Percentiles rank a stretch among this genome's conserved stretches.
Conservation (phyloP, 2,888 invertebrate species). For the Folsomia manolachei region DNA sequence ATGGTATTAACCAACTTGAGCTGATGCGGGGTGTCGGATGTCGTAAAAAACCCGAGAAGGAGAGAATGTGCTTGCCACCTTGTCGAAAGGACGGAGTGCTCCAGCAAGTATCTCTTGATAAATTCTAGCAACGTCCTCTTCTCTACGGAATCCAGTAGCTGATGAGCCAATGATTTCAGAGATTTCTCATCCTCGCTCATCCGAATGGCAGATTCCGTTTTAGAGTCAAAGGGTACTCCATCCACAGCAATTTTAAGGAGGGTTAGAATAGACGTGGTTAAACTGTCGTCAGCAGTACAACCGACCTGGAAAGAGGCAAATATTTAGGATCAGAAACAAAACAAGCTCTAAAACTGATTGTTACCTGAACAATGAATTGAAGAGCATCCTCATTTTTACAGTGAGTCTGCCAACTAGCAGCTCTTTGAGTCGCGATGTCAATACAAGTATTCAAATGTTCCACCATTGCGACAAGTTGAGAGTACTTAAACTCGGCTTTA, state of each 20-base stretch:
- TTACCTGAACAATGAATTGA: conserved; percentile 72
- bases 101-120: conserved; percentile 48
- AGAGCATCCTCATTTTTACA: conserved; percentile 75
- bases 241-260: conserved; percentile 49
- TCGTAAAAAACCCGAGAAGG: conserved; percentile 61
- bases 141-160: conserved; percentile 47
- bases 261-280: conserved; percentile 48
- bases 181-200: conserved; percentile 49
- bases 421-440: conserved; percentile 85
- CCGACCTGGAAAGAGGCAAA: conserved; percentile 41
- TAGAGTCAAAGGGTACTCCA: conserved; percentile 49
- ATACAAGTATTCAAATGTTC: conserved; percentile 92
- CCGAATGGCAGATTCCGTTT: conserved; percentile 47
- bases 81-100: conserved; percentile 44
- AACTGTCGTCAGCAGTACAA: conserved; percentile 48
- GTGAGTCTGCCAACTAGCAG: conserved; percentile 92
- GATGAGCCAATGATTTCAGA: conserved; percentile 49
- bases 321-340: no score
- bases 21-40: conserved; percentile 48
- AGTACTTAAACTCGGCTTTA: conserved; percentile 50
- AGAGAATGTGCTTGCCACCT: conserved; percentile 93
- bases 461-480: conserved; percentile 77
- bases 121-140: conserved; percentile 49
- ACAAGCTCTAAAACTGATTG: conserved; percentile 63
- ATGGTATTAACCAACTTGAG: conserved; percentile 49